These are phyloP conservation scores for Silurus meridionalis DNA, from an alignment of 2,113 vertebrate genomes.

Conservation along the genomic window DNA sequence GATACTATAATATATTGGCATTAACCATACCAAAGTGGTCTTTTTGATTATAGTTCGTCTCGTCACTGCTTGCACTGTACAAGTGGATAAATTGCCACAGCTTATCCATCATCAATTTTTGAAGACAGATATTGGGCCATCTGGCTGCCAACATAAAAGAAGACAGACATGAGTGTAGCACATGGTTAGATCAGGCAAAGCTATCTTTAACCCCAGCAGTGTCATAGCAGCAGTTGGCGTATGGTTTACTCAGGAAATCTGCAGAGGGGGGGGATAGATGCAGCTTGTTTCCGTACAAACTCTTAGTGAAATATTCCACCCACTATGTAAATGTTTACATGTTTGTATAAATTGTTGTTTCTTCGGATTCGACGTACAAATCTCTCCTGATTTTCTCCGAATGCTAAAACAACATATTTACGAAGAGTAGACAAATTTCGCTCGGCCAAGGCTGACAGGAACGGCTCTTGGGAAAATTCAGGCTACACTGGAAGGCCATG, in stretches of 20 bases:
- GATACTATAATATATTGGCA: too few relatives aligned
- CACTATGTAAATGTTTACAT: conserved; percentile 31
- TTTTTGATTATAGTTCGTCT: background rate
- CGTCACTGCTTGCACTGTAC: background rate
- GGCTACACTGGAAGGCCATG: background rate
- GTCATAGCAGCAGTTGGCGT: background rate
- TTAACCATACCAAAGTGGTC: background rate
- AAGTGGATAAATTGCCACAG: background rate
- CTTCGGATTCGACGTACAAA: background rate
- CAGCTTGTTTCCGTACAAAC: background rate
- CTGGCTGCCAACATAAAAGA: background rate
- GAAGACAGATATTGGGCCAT: conserved; percentile 3
- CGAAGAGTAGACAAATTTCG: background rate
- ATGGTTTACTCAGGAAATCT: background rate
- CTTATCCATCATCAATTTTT: conserved; percentile 7
- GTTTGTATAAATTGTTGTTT: conserved; percentile 22
- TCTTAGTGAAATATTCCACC: conserved; percentile 8
- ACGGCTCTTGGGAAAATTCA: background rate
- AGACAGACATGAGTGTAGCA: background rate
- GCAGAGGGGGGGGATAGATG: background rate
- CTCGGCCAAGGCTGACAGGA: background rate
- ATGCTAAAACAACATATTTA: background rate
- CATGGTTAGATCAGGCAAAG: background rate
- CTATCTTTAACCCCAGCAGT: background rate
- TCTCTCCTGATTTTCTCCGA: background rate